A percentile compares a stretch with the other conserved stretches of the same genome.
Conservation (phyloP, 2,888 invertebrate genomes). For the Pecten maximus region DNA sequence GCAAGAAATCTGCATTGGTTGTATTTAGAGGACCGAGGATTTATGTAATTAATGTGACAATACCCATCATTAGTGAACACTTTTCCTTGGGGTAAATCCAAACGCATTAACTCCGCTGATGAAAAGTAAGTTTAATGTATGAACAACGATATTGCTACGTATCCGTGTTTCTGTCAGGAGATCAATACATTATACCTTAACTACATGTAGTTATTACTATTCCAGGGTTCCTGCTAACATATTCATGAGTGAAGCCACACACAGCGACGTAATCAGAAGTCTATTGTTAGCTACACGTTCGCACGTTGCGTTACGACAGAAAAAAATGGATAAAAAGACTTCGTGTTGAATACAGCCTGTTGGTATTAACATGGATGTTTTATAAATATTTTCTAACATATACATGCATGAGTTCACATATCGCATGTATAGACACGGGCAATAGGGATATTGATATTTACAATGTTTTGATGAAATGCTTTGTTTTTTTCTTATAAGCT, state of each 20-base stretch:
- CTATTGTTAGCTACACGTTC: neutral
- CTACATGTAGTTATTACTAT: neutral
- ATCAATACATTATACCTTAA: neutral
- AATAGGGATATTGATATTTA: neutral
- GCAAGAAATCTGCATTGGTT: too few relatives aligned
- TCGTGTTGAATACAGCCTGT: neutral
- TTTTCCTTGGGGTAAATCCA: neutral
- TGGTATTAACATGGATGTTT: neutral
- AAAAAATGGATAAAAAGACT: neutral
- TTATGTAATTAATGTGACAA: too few relatives aligned
- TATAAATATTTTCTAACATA: neutral
- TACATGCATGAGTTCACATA: neutral
- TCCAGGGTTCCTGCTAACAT: neutral
- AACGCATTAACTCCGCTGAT: neutral
- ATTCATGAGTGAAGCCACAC: neutral
- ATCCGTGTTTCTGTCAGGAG: neutral
- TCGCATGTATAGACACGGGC: neutral
- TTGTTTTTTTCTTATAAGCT: too few relatives aligned
- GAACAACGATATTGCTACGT: neutral
- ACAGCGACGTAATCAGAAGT: neutral
- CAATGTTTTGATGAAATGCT: neutral
- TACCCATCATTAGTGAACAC: neutral
- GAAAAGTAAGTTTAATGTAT: neutral
- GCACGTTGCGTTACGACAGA: neutral
- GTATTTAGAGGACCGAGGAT: too few relatives aligned